These are phyloP conservation scores for Neodiprion virginianus DNA, from an alignment of 1,140 invertebrate genomes.

Conservation along the genomic window DNA sequence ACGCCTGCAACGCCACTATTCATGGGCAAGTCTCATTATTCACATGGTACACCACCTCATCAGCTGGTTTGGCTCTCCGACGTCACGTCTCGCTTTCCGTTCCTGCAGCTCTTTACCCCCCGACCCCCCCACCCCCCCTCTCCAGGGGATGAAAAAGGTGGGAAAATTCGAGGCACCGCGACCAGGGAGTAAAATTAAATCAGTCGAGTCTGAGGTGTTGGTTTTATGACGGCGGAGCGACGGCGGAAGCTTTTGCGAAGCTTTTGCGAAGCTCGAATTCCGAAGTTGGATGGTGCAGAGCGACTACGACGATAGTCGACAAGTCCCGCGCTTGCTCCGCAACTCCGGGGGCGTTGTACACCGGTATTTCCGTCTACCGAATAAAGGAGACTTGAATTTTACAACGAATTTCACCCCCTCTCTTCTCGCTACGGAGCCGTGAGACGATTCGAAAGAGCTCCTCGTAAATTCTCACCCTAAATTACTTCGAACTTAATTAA, in stretches of 20 bases:
- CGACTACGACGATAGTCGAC: neutral
- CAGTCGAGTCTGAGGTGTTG: neutral
- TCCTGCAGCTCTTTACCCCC: too few relatives aligned
- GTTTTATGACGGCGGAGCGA: neutral
- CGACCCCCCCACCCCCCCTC: too few relatives aligned
- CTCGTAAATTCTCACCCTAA: neutral
- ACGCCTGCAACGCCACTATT: neutral
- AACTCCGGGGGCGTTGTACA: neutral
- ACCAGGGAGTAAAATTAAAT: neutral
- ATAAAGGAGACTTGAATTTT: neutral
- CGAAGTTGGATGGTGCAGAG: neutral
- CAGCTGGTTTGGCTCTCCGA: too few relatives aligned
- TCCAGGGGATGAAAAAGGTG: too few relatives aligned
- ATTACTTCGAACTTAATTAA: constrained; percentile 1
- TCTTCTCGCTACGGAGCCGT: neutral
- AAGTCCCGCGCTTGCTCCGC: neutral
- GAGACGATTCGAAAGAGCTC: neutral
- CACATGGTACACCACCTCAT: neutral
- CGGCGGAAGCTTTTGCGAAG: too few relatives aligned
- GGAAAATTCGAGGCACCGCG: too few relatives aligned
- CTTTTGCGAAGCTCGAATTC: neutral
- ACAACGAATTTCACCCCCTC: neutral
- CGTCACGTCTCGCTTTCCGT: too few relatives aligned
- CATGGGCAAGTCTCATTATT: constrained; percentile 1
- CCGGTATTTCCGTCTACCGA: neutral